phyloP scores from a whole-genome alignment of 2,797 vertebrate genomes.

The Pantherophis vulpinus region DNA sequence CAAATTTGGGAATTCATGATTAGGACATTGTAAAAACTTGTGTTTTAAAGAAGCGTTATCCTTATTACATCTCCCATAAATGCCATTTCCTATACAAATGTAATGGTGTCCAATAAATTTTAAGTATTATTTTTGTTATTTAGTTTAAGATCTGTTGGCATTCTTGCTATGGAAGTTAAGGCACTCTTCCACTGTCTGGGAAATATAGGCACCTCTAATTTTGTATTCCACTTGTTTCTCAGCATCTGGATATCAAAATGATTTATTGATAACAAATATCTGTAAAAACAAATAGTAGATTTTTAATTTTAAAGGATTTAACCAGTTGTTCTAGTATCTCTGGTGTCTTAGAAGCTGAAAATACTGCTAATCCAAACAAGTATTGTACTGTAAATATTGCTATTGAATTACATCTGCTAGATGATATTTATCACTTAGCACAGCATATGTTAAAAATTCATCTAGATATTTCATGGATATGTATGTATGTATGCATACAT shows the following conservation, averaged over 20 bases:
- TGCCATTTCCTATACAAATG: background rate
- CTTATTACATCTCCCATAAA: background rate
- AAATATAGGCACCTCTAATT: background rate
- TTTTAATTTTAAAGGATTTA: background rate
- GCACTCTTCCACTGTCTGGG: background rate
- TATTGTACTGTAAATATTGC: background rate
- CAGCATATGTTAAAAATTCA: background rate
- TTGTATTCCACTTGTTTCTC: background rate
- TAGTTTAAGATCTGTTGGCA: background rate
- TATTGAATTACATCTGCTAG: background rate
- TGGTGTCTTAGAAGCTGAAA: background rate
- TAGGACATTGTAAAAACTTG: background rate
- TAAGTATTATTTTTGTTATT: background rate
- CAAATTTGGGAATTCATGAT: background rate
- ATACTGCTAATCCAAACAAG: background rate
- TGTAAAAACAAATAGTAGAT: background rate
- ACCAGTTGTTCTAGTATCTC: background rate
- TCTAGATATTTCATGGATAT: background rate
- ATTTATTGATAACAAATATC: background rate
- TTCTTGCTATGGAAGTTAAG: background rate
- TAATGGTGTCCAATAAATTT: background rate
- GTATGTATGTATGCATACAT: background rate
- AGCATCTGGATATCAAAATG: background rate
- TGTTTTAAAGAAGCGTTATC: background rate
- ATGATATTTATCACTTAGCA: background rate